These are phyloP conservation scores for Lithodes maja DNA, from an alignment of 2,888 invertebrate genomes.

Conservation along the genomic window DNA sequence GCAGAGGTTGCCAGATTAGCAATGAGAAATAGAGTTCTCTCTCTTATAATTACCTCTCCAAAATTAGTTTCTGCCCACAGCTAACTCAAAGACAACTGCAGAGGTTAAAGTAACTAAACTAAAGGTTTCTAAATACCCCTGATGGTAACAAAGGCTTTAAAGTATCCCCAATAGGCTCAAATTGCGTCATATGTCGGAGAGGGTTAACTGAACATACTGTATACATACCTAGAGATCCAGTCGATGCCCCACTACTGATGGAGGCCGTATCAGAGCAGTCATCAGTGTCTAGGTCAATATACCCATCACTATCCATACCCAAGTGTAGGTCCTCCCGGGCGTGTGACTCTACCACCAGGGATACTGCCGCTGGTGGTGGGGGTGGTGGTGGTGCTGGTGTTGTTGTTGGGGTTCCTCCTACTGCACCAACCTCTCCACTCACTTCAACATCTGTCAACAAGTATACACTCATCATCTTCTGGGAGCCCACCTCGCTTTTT, in stretches of 20 bases:
- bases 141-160: too few species aligned
- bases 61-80: too few species aligned
- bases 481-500: too few species aligned
- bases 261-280: conserved; percentile 77
- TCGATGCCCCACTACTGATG: conserved; percentile 73
- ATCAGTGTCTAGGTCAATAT: conserved; percentile 76
- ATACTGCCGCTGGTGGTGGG: not conserved
- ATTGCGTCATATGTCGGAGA: too few species aligned
- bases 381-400: not conserved
- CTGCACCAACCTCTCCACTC: not conserved
- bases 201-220: not conserved
- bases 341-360: conserved; percentile 2
- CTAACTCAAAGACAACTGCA: too few species aligned
- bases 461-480: not conserved
- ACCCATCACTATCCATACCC: conserved; percentile 60
- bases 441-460: not conserved
- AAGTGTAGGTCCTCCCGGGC: not conserved
- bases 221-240: conserved; percentile 72
- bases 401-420: not conserved
- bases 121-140: too few species aligned
- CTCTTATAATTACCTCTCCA: too few species aligned
- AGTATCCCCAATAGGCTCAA: too few species aligned
- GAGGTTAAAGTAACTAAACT: too few species aligned
- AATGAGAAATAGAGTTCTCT: too few species aligned
- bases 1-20: too few species aligned